These are phyloP conservation scores for Actinemys pallida DNA, from an alignment of 2,113 vertebrate species.

Conservation along the genomic window DNA sequence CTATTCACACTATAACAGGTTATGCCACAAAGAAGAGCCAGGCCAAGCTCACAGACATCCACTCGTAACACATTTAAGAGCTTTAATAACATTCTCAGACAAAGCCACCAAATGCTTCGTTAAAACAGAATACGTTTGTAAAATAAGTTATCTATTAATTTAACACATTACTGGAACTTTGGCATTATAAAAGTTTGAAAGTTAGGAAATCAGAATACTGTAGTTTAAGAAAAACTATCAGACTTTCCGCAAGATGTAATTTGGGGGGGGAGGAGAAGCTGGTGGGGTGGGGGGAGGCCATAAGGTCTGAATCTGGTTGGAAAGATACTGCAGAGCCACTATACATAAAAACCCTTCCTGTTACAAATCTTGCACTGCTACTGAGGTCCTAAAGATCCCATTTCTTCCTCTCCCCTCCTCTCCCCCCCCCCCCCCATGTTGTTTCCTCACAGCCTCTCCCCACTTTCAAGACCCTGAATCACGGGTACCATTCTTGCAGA, in stretches of 20 bases:
- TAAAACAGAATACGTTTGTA: not conserved
- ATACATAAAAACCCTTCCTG: not conserved
- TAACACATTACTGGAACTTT: not conserved
- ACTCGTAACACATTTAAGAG: not conserved
- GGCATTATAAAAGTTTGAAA: not conserved
- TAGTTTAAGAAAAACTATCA: not conserved
- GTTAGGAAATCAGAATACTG: not conserved
- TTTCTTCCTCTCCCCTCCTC: not conserved
- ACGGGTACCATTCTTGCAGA: not conserved
- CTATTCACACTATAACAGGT: not conserved
- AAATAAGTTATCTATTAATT: not conserved
- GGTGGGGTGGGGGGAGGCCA: not conserved
- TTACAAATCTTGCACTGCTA: not conserved
- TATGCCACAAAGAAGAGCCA: not conserved
- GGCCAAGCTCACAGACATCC: not conserved
- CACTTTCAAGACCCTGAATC: not conserved
- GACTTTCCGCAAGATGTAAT: not conserved
- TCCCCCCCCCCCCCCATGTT: not conserved
- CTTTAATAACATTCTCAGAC: not conserved
- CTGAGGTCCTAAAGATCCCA: not conserved
- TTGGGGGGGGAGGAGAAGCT: not conserved
- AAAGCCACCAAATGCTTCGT: not conserved
- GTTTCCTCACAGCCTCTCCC: constrained; percentile 6
- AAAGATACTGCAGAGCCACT: not conserved
- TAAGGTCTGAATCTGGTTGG: not conserved